Evolutionary conservation across 2,888 invertebrate genomes (phyloP).

Genomic region (Leucophenga montana): DNA sequence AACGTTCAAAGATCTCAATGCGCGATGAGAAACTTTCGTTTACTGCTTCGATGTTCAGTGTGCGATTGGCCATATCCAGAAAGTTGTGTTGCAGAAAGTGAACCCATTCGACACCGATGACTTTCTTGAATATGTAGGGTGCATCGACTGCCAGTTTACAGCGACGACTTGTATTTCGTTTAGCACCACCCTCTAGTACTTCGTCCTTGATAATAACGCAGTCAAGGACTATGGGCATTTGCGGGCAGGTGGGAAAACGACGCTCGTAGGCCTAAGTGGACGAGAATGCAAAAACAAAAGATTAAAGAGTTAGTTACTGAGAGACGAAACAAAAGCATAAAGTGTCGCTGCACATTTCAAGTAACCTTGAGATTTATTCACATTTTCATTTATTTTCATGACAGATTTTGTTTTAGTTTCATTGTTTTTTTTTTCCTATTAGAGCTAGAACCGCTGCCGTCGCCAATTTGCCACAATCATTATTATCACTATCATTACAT

Average conservation of each 20-base stretch:
- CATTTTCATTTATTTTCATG: no score
- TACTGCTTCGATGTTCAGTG: slow-evolving; percentile 90
- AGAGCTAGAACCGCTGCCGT: background rate
- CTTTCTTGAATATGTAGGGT: slow-evolving; percentile 94
- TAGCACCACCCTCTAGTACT: slow-evolving; percentile 84
- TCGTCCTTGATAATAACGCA: slow-evolving; percentile 87
- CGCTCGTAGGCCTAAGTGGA: slow-evolving; percentile 88
- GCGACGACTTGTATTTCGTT: slow-evolving; percentile 85
- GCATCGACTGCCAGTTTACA: slow-evolving; percentile 94
- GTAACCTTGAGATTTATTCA: background rate
- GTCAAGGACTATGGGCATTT: slow-evolving; percentile 94
- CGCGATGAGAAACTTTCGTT: slow-evolving; percentile 92
- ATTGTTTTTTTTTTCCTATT: no score
- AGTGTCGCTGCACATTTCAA: background rate
- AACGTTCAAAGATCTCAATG: slow-evolving; percentile 90
- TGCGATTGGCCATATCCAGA: slow-evolving; percentile 84
- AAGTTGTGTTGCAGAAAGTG: slow-evolving; percentile 93
- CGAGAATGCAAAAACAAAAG: slow-evolving; percentile 43
- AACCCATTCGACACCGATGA: slow-evolving; percentile 93
- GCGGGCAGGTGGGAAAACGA: slow-evolving; percentile 93
- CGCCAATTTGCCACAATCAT: background rate
- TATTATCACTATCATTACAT: background rate
- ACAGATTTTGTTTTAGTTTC: no score
- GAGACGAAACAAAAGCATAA: slow-evolving; percentile 16
- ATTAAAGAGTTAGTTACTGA: slow-evolving; percentile 4